These are phyloP conservation scores for Lepisosteus osseus DNA, from an alignment of 2,113 vertebrate genomes.

Conservation along the genomic window DNA sequence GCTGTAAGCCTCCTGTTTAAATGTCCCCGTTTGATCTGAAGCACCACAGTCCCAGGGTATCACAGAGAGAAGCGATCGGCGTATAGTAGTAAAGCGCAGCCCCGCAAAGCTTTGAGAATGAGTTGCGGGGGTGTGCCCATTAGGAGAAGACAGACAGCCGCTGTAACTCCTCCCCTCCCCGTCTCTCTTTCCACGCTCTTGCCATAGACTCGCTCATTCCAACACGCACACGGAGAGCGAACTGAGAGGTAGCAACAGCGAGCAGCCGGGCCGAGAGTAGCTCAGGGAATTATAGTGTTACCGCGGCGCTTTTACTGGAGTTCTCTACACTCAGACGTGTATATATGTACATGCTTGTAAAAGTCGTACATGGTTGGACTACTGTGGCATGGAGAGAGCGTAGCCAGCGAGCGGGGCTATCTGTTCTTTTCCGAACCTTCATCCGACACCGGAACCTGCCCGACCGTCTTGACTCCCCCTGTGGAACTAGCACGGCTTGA, in stretches of 20 bases:
- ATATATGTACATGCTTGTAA: slow-evolving; percentile 23
- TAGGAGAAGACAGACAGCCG: slow-evolving; percentile 44
- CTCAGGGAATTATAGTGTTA: slow-evolving; percentile 61
- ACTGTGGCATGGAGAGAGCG: background rate
- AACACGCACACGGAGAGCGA: slow-evolving; percentile 50
- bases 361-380: slow-evolving; percentile 15
- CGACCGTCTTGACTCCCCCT: no score
- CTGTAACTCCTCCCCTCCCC: slow-evolving; percentile 52
- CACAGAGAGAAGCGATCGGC: background rate
- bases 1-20: slow-evolving; percentile 9
- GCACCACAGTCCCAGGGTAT: slow-evolving; percentile 10
- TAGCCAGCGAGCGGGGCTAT: no score
- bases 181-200: slow-evolving; percentile 15
- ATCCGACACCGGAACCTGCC: no score
- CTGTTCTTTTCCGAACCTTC: no score
- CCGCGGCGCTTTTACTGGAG: slow-evolving; percentile 38
- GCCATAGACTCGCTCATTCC: slow-evolving; percentile 55
- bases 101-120: slow-evolving; percentile 10
- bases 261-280: slow-evolving; percentile 47
- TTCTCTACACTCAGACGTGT: slow-evolving; percentile 26
- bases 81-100: background rate
- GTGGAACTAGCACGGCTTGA: no score
- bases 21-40: slow-evolving; percentile 28
- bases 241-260: slow-evolving; percentile 34
- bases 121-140: slow-evolving; percentile 29